These are phyloP conservation scores for Drosophila nannoptera DNA, from an alignment of 1,140 invertebrate species.

Conservation along the genomic window DNA sequence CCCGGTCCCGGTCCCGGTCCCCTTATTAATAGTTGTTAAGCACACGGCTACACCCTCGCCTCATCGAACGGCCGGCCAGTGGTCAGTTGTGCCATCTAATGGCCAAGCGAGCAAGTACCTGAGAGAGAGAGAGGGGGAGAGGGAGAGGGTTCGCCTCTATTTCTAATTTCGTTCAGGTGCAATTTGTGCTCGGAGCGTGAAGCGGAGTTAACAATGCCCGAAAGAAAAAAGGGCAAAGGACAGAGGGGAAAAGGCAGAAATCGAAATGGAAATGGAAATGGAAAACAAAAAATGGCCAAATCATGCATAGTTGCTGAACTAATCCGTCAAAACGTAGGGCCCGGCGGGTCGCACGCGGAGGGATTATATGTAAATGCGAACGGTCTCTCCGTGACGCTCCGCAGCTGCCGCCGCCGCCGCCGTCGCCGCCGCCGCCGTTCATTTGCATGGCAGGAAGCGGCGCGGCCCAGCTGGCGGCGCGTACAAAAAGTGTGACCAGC, in stretches of 20 bases:
- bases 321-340: constrained; percentile 68
- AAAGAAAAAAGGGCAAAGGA: constrained; percentile 17
- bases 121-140: not conserved
- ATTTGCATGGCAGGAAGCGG: constrained; percentile 63
- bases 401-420: constrained; percentile 1
- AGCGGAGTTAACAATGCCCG: constrained; percentile 26
- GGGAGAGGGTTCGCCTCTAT: constrained; percentile 11
- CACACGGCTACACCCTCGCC: constrained; percentile 69
- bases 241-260: constrained; percentile 18
- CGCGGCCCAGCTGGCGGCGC: constrained; percentile 5
- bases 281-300: constrained; percentile 63
- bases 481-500: constrained; percentile 15
- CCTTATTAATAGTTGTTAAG: constrained; percentile 77
- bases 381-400: constrained; percentile 27
- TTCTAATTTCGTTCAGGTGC: constrained; percentile 77
- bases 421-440: constrained; percentile 33
- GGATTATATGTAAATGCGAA: constrained; percentile 56
- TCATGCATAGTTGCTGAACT: constrained; percentile 72
- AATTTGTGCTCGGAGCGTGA: constrained; percentile 71
- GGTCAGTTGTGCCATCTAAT: constrained; percentile 69
- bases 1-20: constrained; percentile 30
- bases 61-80: constrained; percentile 20
- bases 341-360: constrained; percentile 20
- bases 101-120: constrained; percentile 42
- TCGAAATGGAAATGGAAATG: constrained; percentile 5